Conservation (phyloP, 2,797 vertebrate species). For the Acrossocheilus wenchowensis region DNA sequence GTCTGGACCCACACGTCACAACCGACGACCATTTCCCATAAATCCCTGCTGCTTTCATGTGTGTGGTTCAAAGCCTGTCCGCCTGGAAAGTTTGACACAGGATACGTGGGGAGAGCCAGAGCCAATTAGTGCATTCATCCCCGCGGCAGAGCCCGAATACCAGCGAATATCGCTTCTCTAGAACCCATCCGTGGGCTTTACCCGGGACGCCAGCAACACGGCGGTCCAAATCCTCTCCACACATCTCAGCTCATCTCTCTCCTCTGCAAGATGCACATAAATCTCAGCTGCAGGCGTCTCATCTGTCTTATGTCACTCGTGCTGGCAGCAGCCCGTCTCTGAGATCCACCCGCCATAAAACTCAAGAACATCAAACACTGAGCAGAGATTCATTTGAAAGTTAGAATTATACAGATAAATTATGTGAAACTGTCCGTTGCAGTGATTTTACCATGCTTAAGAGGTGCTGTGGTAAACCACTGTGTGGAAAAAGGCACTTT, state of each 20-base stretch:
- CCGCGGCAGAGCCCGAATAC: slow-evolving; percentile 10
- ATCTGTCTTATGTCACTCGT: slow-evolving; percentile 1
- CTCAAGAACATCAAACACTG: slow-evolving; percentile 5
- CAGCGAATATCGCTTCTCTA: slow-evolving; percentile 3
- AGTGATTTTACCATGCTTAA: not conserved
- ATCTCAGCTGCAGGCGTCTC: not conserved
- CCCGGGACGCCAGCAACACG: not conserved
- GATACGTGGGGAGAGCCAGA: slow-evolving; percentile 63
- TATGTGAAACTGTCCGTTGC: not conserved
- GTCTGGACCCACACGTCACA: slow-evolving; percentile 67
- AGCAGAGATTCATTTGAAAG: not conserved
- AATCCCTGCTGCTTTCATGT: slow-evolving; percentile 75
- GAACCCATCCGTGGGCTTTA: slow-evolving; percentile 33
- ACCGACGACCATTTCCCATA: slow-evolving; percentile 70
- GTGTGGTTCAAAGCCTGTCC: slow-evolving; percentile 73
- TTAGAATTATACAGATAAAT: not conserved
- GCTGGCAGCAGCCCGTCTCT: slow-evolving; percentile 3
- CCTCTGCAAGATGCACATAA: slow-evolving; percentile 2
- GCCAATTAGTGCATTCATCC: slow-evolving; percentile 69
- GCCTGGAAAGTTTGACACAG: slow-evolving; percentile 72
- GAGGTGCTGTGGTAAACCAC: not conserved
- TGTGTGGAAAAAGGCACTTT: not conserved
- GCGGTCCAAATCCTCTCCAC: slow-evolving; percentile 11
- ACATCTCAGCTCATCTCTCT: slow-evolving; percentile 11
- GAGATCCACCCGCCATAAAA: slow-evolving; percentile 25